Percentiles rank a stretch among this genome's conserved stretches.
Conservation (phyloP, 2,113 vertebrate species). For the Sebastes fasciatus region DNA sequence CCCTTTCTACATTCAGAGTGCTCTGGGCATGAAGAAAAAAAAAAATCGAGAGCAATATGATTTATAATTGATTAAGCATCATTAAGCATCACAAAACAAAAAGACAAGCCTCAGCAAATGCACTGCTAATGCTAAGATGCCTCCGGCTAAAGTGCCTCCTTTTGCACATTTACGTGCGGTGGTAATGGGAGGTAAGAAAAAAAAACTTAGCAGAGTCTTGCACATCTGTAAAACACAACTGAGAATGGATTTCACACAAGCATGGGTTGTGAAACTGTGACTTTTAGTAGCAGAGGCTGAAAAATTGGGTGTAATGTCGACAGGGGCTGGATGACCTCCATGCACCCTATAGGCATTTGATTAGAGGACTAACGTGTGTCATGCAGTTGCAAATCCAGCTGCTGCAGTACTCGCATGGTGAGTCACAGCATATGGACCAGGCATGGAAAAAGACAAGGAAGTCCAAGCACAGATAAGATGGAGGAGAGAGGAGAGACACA, state of each 20-base stretch:
- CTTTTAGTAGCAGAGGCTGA: slow-evolving; percentile 2
- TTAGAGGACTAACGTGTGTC: slow-evolving; percentile 34
- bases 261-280: background rate
- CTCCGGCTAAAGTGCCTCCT: slow-evolving; percentile 41
- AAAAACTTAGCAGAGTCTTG: background rate
- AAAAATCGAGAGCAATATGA: slow-evolving; percentile 57
- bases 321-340: slow-evolving; percentile 1
- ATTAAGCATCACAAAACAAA: slow-evolving; percentile 62
- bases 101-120: slow-evolving; percentile 50
- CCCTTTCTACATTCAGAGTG: slow-evolving; percentile 38
- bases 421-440: slow-evolving; percentile 53
- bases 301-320: background rate
- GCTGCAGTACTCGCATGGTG: slow-evolving; percentile 44
- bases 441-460: slow-evolving; percentile 24
- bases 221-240: slow-evolving; percentile 19
- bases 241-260: background rate
- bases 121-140: slow-evolving; percentile 52
- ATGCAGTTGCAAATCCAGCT: slow-evolving; percentile 51
- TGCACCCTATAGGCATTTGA: slow-evolving; percentile 34
- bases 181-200: background rate
- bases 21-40: slow-evolving; percentile 35
- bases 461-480: slow-evolving; percentile 17
- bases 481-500: slow-evolving; percentile 34
- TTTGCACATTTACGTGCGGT: slow-evolving; percentile 10
- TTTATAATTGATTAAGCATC: slow-evolving; percentile 78